These are phyloP conservation scores for Himalopsyche japonica DNA, from an alignment of 2,888 invertebrate genomes.

Conservation along the genomic window DNA sequence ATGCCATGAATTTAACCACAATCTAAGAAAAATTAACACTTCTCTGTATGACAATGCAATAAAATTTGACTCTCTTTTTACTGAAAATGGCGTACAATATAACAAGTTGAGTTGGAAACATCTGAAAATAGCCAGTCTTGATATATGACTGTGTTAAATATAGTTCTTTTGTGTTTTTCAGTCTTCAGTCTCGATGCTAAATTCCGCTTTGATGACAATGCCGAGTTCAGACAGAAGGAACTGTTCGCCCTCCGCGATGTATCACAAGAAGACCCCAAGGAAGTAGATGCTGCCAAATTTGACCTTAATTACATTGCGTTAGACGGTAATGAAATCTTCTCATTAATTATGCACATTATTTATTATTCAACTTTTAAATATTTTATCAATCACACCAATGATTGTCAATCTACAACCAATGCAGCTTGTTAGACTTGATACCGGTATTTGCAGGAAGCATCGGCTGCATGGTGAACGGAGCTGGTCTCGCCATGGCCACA, in stretches of 20 bases:
- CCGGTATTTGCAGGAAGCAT: conserved; percentile 63
- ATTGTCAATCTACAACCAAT: no score
- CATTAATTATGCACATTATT: background rate
- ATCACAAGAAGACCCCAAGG: conserved; percentile 90
- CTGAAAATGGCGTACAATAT: no score
- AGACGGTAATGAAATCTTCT: conserved; percentile 66
- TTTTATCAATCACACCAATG: no score
- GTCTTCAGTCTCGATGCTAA: conserved; percentile 95
- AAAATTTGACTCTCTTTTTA: no score
- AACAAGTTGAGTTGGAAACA: no score
- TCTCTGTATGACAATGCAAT: no score
- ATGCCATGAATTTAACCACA: no score
- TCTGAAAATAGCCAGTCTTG: no score
- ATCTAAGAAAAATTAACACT: no score
- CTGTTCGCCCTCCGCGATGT: conserved; percentile 83
- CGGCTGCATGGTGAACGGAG: conserved; percentile 95
- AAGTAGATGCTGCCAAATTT: conserved; percentile 86
- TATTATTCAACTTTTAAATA: no score
- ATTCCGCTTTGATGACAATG: conserved; percentile 94
- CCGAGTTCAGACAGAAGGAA: conserved; percentile 88
- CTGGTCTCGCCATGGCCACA: conserved; percentile 96
- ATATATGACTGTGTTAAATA: no score
- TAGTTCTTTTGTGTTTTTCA: conserved; percentile 48
- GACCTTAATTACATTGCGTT: conserved; percentile 94
- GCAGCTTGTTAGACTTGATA: background rate